Evolutionary conservation across 2,113 vertebrate species (phyloP).

Genomic region (Amphiprion ocellaris): DNA sequence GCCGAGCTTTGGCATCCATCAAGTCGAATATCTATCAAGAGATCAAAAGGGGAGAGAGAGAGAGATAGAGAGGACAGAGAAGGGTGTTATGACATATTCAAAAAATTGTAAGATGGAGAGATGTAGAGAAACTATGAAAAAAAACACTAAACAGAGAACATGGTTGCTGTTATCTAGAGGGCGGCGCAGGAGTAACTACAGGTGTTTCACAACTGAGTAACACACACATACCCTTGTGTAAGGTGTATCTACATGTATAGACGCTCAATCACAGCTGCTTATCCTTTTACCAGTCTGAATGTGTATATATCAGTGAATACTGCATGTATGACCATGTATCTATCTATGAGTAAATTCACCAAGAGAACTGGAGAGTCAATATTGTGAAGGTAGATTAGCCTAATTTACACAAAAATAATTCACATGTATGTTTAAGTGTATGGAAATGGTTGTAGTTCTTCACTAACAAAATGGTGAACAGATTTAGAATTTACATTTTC

Average conservation of each 20-base stretch:
- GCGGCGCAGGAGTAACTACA: conserved; percentile 69
- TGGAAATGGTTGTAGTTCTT: background rate
- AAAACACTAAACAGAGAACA: conserved; percentile 69
- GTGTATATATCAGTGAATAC: conserved; percentile 5
- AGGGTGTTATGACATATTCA: conserved; percentile 71
- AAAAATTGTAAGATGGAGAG: conserved; percentile 69
- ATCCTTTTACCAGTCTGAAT: conserved; percentile 3
- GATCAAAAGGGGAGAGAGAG: conserved; percentile 79
- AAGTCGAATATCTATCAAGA: conserved; percentile 98
- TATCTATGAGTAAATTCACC: background rate
- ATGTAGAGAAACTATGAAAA: conserved; percentile 49
- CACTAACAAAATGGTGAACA: background rate
- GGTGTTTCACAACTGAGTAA: conserved; percentile 67
- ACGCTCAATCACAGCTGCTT: conserved; percentile 12
- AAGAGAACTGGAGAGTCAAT: background rate
- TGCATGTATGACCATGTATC: background rate
- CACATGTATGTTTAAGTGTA: background rate
- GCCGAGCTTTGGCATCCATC: conserved; percentile 99
- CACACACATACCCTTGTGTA: conserved; percentile 30
- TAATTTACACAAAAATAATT: background rate
- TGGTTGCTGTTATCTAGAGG: conserved; percentile 67
- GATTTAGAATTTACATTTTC: background rate
- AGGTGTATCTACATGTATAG: conserved; percentile 28
- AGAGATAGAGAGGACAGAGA: conserved; percentile 54
- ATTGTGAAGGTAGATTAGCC: background rate